Evolutionary conservation across 2,888 invertebrate species (phyloP), one percentile per base, ranked within the genome.

Genomic region (Germaria angustata): DNA sequence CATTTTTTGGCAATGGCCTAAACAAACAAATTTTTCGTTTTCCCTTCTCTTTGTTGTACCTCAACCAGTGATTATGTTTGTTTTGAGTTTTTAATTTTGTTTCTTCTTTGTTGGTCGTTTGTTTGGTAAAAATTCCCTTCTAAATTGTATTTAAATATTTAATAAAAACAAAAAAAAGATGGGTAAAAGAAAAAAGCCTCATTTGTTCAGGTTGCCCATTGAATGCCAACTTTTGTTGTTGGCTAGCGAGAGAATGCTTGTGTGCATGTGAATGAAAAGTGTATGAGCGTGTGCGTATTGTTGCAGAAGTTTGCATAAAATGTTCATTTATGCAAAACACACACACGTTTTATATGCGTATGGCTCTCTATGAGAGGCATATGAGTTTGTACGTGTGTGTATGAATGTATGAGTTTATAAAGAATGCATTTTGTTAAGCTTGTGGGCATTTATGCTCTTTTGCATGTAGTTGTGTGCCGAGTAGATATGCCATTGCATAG

Each of bases 111-210:
- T 75, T 28, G 65, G 46, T 65, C 55, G 75, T 75, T 78, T 71
- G 78, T 63, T 78, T 44, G 46, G 55, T 63, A 71, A 20, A 78
- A 69, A 78, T 55, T 79, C 65, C 41, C 59, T 51, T 41, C 79
- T 66, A 73, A 80, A 66, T 72, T 80, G 59, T 73, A 80, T 73
- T 73, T 73, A 66, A 73, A 80, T 80, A 66, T 79, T 79, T 77
- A 68, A 57, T 22, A 57, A 76, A 57, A 57, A 49, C n/a, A 17
- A 57, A 22, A 46, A 49, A 39, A 68, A 57, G n/a, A n/a, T n/a
- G n/a, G n/a, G n/a, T n/a, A n/a, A n/a, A n/a, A n/a, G n/a, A n/a
- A n/a, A n/a, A 59, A 61, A 39, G 32, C 57, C 55, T 76, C 44
- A 22, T 65, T 75, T 65, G 22, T 41, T 53, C n/a, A 75, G 32